Evolutionary conservation across 2,113 vertebrate genomes (phyloP), one percentile per base, ranked within the genome.

Genomic region (Forbesichthys agassizii): DNA sequence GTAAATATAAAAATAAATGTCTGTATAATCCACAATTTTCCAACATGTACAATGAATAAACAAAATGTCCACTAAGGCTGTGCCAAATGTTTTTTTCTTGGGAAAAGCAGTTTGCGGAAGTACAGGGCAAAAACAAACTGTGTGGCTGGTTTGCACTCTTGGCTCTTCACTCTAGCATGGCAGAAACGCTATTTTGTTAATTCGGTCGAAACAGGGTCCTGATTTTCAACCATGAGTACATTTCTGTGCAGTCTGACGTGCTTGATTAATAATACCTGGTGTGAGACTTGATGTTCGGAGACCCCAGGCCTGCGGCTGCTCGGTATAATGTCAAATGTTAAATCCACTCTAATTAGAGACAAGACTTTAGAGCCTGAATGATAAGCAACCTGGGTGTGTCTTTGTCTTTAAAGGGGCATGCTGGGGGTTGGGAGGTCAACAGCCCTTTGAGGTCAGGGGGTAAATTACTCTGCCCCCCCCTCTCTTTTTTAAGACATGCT

Each of bases 261-360:
- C 36, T 42, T 42, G 61, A 71, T 74, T 72, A 84, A 76, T 77
- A 42, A 69, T 13, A 57, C 53, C 48, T 3, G 36, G 49, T 8
- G 60, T 36, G 14, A 47, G 8, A 27, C 63, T 33, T 49, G 10
- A 14, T 59, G 59, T 64, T 56, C n/a, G 60, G 14, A 54, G 14
- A 76, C 74, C 5, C 54, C 66, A 81, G 88, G 87, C 86, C 86
- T 74, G 80, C 55, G 73, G 59, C 66, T 42, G 69, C 79, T 86
- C 79, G 71, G 64, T 42, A 71, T 80, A 81, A 85, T 71, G 84
- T 88, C 87, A 85, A 80, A 88, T 33, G 11, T 71, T 81, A 88
- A 86, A 85, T 76, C 84, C 76, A 36, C 78, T 84, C 76, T 87
- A 85, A 89, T 86, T 88, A 84, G 76, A 36, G 11, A 73, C 65